phyloP scores from a whole-genome alignment of 2,797 vertebrate genomes.

The Semotilus atromaculatus region DNA sequence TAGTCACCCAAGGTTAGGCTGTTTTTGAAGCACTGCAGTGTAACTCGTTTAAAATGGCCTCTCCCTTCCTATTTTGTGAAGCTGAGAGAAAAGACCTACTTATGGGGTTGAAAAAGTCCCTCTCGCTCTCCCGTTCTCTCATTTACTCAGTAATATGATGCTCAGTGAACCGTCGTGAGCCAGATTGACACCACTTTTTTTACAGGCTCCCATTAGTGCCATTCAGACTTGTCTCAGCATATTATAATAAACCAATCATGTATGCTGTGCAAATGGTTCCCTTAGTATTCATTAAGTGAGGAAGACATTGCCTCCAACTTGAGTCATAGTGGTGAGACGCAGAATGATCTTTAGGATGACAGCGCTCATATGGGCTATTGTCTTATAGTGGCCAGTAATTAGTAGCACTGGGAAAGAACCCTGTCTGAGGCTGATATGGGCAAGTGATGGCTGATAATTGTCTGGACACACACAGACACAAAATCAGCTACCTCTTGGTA shows the following conservation, averaged over 20 bases:
- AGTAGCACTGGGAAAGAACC: slow-evolving; percentile 11
- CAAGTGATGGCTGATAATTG: slow-evolving; percentile 53
- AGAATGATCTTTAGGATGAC: slow-evolving; percentile 48
- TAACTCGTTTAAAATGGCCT: slow-evolving; percentile 8
- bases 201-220: slow-evolving; percentile 77
- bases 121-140: slow-evolving; percentile 19
- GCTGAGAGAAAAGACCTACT: slow-evolving; percentile 38
- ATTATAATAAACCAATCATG: slow-evolving; percentile 81
- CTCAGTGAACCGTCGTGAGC: slow-evolving; percentile 75
- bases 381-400: slow-evolving; percentile 40
- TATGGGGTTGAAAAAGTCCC: slow-evolving; percentile 24
- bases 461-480: slow-evolving; percentile 37
- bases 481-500: slow-evolving; percentile 48
- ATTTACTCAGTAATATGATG: slow-evolving; percentile 73
- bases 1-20: slow-evolving; percentile 30
- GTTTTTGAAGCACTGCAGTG: slow-evolving; percentile 9
- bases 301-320: slow-evolving; percentile 64
- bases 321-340: slow-evolving; percentile 42
- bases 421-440: slow-evolving; percentile 29
- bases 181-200: slow-evolving; percentile 79
- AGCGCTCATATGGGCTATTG: slow-evolving; percentile 36
- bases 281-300: slow-evolving; percentile 65
- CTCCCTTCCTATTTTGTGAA: slow-evolving; percentile 13
- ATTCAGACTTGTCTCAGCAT: slow-evolving; percentile 75
- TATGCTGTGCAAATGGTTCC: slow-evolving; percentile 71